A percentile compares a stretch with the other conserved stretches of the same genome.
phyloP scores from a whole-genome alignment of 2,888 invertebrate genomes.

The Zelleria hepariella region DNA sequence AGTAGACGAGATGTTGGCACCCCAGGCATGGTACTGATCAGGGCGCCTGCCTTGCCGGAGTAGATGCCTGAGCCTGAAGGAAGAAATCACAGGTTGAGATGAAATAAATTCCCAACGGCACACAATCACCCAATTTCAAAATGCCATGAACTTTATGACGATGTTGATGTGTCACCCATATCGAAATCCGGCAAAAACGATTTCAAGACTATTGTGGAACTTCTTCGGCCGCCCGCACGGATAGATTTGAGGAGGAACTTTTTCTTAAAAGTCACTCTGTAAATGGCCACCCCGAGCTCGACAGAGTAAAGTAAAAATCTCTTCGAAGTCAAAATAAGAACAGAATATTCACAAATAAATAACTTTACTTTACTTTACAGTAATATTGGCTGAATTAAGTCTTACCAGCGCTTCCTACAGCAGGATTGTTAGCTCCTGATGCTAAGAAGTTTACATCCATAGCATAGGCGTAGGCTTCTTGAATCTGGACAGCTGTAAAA shows the following conservation, averaged over 20 bases:
- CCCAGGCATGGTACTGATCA: conserved; percentile 60
- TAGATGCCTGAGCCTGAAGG: conserved; percentile 82
- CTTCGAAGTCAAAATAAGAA: too few relatives aligned
- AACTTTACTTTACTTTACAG: too few relatives aligned
- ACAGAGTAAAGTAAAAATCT: too few relatives aligned
- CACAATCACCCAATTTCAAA: not conserved
- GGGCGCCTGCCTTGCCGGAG: conserved; percentile 65
- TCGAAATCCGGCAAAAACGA: too few relatives aligned
- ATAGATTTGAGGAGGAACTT: too few relatives aligned
- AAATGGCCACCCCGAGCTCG: too few relatives aligned
- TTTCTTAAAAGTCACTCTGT: too few relatives aligned
- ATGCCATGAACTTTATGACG: too few relatives aligned
- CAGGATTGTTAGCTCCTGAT: conserved; percentile 77
- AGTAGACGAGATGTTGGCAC: conserved; percentile 45
- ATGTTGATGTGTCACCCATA: too few relatives aligned
- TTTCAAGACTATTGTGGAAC: too few relatives aligned
- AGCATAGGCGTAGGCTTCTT: conserved; percentile 78
- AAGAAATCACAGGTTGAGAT: not conserved
- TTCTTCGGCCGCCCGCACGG: too few relatives aligned
- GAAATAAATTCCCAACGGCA: not conserved
- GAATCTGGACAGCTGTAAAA: conserved; percentile 74
- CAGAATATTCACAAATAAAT: too few relatives aligned
- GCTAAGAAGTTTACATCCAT: conserved; percentile 79
- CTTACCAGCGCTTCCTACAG: conserved; percentile 69
- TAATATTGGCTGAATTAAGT: conserved; percentile 1